These are phyloP conservation scores for Liolophura sinensis DNA, from an alignment of 1,140 invertebrate species.

Conservation along the genomic window DNA sequence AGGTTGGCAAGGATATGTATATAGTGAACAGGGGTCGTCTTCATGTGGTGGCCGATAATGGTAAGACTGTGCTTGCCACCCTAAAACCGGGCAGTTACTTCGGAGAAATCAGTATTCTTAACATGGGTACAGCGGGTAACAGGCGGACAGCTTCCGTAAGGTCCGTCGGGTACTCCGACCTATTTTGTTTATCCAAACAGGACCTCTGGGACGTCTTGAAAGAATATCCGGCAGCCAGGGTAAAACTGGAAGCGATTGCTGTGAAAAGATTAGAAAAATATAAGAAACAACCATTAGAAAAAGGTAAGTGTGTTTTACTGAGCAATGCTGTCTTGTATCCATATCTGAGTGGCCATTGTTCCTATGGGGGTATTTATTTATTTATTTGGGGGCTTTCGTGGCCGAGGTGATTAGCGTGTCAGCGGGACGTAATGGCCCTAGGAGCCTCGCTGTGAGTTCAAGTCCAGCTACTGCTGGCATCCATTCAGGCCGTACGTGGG, in stretches of 20 bases:
- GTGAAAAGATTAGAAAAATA: slow-evolving; percentile 79
- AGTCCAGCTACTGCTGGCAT: too few species aligned
- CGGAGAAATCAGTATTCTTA: slow-evolving; percentile 99
- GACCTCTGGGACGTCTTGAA: slow-evolving; percentile 99
- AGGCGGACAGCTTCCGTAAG: slow-evolving; percentile 73
- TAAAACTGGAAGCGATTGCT: slow-evolving; percentile 95
- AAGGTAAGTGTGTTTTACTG: slow-evolving; percentile 28
- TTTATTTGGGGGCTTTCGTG: too few species aligned
- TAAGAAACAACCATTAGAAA: slow-evolving; percentile 54
- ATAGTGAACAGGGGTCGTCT: slow-evolving; percentile 95
- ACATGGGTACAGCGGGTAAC: slow-evolving; percentile 99
- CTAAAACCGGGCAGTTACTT: slow-evolving; percentile 92
- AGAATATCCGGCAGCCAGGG: slow-evolving; percentile 95
- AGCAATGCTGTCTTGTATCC: neutral
- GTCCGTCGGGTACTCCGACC: slow-evolving; percentile 97
- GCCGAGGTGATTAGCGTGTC: too few species aligned
- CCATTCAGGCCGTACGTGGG: too few species aligned
- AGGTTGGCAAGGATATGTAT: slow-evolving; percentile 99
- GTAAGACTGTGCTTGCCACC: slow-evolving; percentile 94
- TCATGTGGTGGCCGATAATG: slow-evolving; percentile 92
- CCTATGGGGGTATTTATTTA: too few species aligned
- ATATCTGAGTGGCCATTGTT: too few species aligned
- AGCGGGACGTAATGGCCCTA: too few species aligned
- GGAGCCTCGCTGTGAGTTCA: too few species aligned
- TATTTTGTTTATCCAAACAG: slow-evolving; percentile 98